Evolutionary conservation across 1,140 invertebrate species (phyloP), one percentile per base, ranked within the genome.

Genomic region (Drosophila arizonae): DNA sequence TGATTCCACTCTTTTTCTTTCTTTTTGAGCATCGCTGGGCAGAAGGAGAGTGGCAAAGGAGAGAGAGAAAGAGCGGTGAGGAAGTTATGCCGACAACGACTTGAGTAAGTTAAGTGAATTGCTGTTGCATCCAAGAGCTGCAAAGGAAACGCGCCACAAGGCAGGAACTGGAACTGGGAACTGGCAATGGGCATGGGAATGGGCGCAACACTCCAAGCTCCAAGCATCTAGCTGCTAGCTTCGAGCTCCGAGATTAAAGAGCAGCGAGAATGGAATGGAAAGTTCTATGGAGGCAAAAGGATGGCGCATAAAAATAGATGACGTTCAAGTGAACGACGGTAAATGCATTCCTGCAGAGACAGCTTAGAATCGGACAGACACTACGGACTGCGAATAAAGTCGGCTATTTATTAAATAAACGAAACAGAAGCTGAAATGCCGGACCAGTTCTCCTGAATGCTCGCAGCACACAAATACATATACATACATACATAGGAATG

Each of bases 81-180:
- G 82, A 87, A 86, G 82, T 82, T 87, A 87, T 86, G 82, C 82
- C 76, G 79, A 81, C 82, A 86, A 87, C 82, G 82, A 86, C 82
- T 86, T 88, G 82, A 87, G 84, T 87, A 79, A 88, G 76, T 87
- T 86, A 88, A 82, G 82, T 86, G 82, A 86, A 86, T 82, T 86
- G 82, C 82, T 65, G 68, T 71, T 71, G 75, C 66, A 77, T 63
- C 76, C 72, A 48, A 48, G 41, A 62, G 46, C 70, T 48, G 70
- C 52, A 76, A 67, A 76, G 72, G 67, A 87, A 82, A 86, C 77
- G 74, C 74, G 51, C 56, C 63, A 72, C 71, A 55, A 63, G 57
- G 66, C 55, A 15, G 26, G 48, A 36, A 43, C 15, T 9, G 17
- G n/a, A 46, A 48, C 36, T 26, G 26, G n/a, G 4, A 21, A 28